Base-by-base conservation (phyloP, 2,113 vertebrate species). In the Cochlearius cochlearius region DNA sequence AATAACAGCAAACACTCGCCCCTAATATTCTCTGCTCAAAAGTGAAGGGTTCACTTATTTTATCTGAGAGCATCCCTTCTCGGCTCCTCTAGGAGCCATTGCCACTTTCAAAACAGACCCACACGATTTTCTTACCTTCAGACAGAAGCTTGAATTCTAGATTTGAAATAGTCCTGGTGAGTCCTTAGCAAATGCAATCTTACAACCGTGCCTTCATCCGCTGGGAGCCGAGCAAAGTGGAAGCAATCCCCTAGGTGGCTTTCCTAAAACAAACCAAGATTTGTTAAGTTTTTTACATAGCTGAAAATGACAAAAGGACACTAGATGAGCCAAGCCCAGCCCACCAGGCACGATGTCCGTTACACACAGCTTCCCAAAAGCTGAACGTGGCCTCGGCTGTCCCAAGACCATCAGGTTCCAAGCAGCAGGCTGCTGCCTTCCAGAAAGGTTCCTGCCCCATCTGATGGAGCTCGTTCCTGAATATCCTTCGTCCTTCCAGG, bases 331-430 rank as follows among this genome's bases (percentile, higher is more conserved):
- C 69, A 29, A 36, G 18, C 12, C 38, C 39, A 52, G 29, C 4
- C 26, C 11, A 15, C 20, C 38, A 72, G 55, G 20, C n/a, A 74
- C 5, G 1, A 14, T 4, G 19, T 5, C 56, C 41, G 5, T 58
- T 22, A 62, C 29, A n/a, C 21, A 21, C 16, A 34, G 19, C 15
- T 53, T n/a, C 67, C 45, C 25, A 9, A 55, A 56, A 74, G 7
- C 25, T 12, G 9, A 26, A 34, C 1, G 0, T 29, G 38, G 25
- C 56, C 52, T 32, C 29, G 5, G 6, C 2, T n/a, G 47, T 39
- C 67, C 34, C 27, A 49, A 56, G 30, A 22, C 2, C 2, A 1
- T 11, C 53, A 20, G 9, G 32, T 26, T 90, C 25, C 47, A 47
- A 26, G 17, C 27, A 55, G 60, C 56, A 63, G 20, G 39, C 39